Conservation (phyloP, 2,888 invertebrate genomes). For the Sthenelais limicola region DNA sequence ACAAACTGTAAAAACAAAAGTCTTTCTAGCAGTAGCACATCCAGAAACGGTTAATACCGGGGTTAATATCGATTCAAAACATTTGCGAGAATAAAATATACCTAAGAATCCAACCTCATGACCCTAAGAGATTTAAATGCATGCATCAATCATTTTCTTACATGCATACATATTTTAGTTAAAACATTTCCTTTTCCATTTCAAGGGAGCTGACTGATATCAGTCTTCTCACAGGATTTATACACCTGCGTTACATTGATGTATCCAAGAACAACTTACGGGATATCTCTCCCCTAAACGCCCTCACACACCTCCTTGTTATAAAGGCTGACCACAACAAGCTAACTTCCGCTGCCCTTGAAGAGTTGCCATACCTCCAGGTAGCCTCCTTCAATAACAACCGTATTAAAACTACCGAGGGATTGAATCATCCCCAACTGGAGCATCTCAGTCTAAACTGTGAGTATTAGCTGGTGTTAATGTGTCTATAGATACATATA, state of each 20-base stretch:
- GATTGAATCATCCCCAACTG: conserved; percentile 70
- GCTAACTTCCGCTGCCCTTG: conserved; percentile 63
- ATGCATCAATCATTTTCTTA: conserved; percentile 13
- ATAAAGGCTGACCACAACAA: conserved; percentile 67
- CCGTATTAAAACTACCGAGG: conserved; percentile 66
- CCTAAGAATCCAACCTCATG: too few species aligned
- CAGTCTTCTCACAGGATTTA: conserved; percentile 64
- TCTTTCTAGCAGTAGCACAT: too few species aligned
- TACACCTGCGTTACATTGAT: conserved; percentile 72
- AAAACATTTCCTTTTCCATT: too few species aligned
- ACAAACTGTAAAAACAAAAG: too few species aligned
- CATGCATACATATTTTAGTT: too few species aligned
- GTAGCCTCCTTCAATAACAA: conserved; percentile 69
- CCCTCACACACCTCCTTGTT: conserved; percentile 68
- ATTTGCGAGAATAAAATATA: too few species aligned
- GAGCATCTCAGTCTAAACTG: conserved; percentile 70
- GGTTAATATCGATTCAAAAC: too few species aligned
- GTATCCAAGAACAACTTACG: conserved; percentile 69
- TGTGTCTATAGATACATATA: too few species aligned
- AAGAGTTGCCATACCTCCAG: conserved; percentile 70
- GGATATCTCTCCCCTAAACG: conserved; percentile 68
- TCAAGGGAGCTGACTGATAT: conserved; percentile 70
- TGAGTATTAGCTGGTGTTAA: too few species aligned
- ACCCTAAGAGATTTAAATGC: too few species aligned
- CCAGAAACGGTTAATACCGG: too few species aligned